Percentiles rank a stretch among this genome's conserved stretches.
phyloP scores from a whole-genome alignment of 2,888 invertebrate species.

The Leptodirus hochenwartii region DNA sequence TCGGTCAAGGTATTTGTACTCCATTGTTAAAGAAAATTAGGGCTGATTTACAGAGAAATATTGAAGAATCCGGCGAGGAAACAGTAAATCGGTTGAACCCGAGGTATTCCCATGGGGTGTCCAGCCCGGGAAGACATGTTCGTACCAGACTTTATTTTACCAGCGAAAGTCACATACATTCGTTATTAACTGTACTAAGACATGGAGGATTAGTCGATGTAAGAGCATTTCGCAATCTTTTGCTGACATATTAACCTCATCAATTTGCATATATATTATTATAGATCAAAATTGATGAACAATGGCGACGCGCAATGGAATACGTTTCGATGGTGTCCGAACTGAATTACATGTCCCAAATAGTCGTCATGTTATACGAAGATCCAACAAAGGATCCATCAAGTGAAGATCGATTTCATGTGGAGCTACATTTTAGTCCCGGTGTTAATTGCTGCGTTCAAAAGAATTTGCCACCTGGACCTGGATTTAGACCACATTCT shows the following conservation, averaged over 20 bases:
- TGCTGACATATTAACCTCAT: not conserved
- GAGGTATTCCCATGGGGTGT: constrained; percentile 93
- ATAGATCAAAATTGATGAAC: constrained; percentile 72
- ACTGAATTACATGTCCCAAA: constrained; percentile 97
- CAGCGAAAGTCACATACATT: constrained; percentile 98
- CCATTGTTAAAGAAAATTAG: constrained; percentile 89
- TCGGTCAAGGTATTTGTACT: constrained; percentile 94
- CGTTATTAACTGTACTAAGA: constrained; percentile 83
- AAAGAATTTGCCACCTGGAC: constrained; percentile 83
- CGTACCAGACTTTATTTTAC: constrained; percentile 98
- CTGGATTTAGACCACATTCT: constrained; percentile 82
- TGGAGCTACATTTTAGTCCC: constrained; percentile 97
- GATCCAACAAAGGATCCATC: constrained; percentile 90
- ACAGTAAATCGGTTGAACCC: constrained; percentile 93
- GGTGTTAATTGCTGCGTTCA: constrained; percentile 94
- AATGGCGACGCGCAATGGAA: constrained; percentile 97
- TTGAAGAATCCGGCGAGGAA: constrained; percentile 80
- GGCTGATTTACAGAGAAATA: constrained; percentile 85
- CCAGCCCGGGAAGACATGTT: constrained; percentile 94
- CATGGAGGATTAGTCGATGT: constrained; percentile 83
- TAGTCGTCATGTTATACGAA: constrained; percentile 97
- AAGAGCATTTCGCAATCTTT: constrained; percentile 18
- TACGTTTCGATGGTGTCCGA: constrained; percentile 96
- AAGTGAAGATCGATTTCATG: constrained; percentile 89
- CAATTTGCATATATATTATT: constrained; percentile 7